Percentiles rank a stretch among this genome's conserved stretches.
Evolutionary conservation across 2,797 vertebrate species (phyloP).

Genomic region (Myiotriccus ornatus): DNA sequence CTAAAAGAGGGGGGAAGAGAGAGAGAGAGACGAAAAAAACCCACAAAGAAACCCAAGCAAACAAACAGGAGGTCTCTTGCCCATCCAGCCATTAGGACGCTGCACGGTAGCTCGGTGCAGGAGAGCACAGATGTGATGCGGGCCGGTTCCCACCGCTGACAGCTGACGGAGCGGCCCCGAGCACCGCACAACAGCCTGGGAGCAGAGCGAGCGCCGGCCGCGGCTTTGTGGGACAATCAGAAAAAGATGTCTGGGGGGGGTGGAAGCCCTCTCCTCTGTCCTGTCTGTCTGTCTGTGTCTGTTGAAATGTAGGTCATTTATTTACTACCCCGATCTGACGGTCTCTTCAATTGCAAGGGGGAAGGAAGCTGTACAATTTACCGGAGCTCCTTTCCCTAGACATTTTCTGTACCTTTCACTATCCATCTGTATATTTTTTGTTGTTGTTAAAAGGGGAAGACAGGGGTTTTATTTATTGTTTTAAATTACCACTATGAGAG

Average conservation of each 20-base stretch:
- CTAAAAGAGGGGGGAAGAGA: not conserved
- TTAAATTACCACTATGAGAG: constrained; percentile 64
- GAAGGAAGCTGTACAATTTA: not conserved
- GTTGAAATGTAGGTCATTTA: constrained; percentile 73
- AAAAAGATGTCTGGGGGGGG: constrained; percentile 41
- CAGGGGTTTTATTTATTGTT: constrained; percentile 77
- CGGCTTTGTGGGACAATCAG: constrained; percentile 77
- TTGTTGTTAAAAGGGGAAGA: constrained; percentile 60
- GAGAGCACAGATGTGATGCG: constrained; percentile 77
- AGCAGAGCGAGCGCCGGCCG: constrained; percentile 66
- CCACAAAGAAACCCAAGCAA: not conserved
- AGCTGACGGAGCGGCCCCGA: constrained; percentile 77
- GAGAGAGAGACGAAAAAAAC: not conserved
- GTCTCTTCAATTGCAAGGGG: constrained; percentile 45
- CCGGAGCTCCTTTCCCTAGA: not conserved
- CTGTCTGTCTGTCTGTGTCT: constrained; percentile 75
- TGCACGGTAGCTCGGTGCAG: constrained; percentile 43
- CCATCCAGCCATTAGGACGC: constrained; percentile 39
- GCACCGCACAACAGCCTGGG: constrained; percentile 65
- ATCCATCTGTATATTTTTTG: constrained; percentile 55
- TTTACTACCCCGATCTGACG: constrained; percentile 42
- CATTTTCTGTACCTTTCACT: constrained; percentile 51
- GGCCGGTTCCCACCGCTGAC: constrained; percentile 76
- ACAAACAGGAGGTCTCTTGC: constrained; percentile 57
- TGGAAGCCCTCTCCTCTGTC: constrained; percentile 68